phyloP scores from a whole-genome alignment of 2,797 vertebrate genomes.

The Acipenser ruthenus region DNA sequence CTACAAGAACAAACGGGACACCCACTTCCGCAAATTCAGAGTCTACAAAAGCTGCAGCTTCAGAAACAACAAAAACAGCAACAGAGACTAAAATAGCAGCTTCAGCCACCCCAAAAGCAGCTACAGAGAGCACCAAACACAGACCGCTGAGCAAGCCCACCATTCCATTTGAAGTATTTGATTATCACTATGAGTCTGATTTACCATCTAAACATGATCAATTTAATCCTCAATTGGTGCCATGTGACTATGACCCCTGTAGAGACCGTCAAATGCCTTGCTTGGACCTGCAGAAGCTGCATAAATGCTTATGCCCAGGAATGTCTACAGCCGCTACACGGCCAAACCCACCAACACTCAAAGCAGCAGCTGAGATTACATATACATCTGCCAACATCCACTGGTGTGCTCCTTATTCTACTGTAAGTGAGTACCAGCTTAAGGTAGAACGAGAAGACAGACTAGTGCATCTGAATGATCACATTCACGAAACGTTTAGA shows the following conservation, averaged over 20 bases:
- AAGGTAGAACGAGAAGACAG: not conserved
- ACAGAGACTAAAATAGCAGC: too few species aligned
- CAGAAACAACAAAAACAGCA: too few species aligned
- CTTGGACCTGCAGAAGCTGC: conserved; percentile 42
- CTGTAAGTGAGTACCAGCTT: conserved; percentile 51
- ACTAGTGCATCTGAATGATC: not conserved
- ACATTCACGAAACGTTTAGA: conserved; percentile 47
- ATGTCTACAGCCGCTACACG: conserved; percentile 34
- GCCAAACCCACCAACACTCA: conserved; percentile 47
- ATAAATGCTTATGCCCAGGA: conserved; percentile 51
- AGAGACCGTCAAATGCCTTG: conserved; percentile 60
- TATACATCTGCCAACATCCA: conserved; percentile 53
- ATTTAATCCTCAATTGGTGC: too few species aligned
- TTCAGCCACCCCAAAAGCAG: too few species aligned
- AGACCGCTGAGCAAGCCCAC: too few species aligned
- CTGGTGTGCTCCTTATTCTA: conserved; percentile 63
- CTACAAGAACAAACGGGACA: too few species aligned
- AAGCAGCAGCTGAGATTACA: conserved; percentile 41
- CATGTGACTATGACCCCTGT: conserved; percentile 60
- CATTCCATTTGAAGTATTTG: too few species aligned
- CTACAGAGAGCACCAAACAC: too few species aligned
- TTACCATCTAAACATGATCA: too few species aligned
- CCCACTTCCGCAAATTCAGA: too few species aligned
- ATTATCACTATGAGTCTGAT: too few species aligned
- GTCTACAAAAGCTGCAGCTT: too few species aligned